Evolutionary conservation across 2,797 vertebrate genomes (phyloP), one percentile per base, ranked within the genome.

Genomic region (Anniella stebbinsi): DNA sequence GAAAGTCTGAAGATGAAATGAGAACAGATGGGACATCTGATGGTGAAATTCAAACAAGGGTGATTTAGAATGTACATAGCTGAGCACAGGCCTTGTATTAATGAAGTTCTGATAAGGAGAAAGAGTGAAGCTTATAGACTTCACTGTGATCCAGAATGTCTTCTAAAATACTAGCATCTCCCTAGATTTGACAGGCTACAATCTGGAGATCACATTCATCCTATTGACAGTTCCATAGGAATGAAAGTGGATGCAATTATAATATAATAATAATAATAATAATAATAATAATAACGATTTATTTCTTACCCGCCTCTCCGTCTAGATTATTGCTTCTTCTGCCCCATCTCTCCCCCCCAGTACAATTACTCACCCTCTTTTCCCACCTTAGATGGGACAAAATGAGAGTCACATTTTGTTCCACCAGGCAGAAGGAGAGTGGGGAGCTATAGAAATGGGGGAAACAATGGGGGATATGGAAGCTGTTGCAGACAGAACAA

Each of bases 11-110:
- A 94, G 91, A 92, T 67, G 93, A 94, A 96, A 92, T 92, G 92
- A 95, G 96, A 96, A 94, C 97, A 97, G 96, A 96, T 96, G 96
- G 94, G 94, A 90, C 89, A 87, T 95, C 93, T 95, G 95, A 94
- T 96, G 95, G 95, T 94, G 92, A 96, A 96, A 96, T 95, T 94
- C 94, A 95, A 96, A 96, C 95, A 95, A 94, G 89, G 95, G 88
- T 93, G 94, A 95, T 96, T 96, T 91, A 54, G 94, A 94, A 96
- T 96, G 96, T 95, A 94, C 66, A 13, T 84, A 73, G 89, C 90
- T 90, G 92, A 93, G 90, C 84, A 89, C 88, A 89, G 95, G 95
- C 45, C 91, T 91, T 90, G 90, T 86, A 93, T 92, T 95, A 94
- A 95, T 92, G 0, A 0, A 63, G 45, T 91, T 94, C 82, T 2